These are phyloP conservation scores for Coenobita brevimanus DNA, from an alignment of 1,140 invertebrate genomes.

Conservation along the genomic window DNA sequence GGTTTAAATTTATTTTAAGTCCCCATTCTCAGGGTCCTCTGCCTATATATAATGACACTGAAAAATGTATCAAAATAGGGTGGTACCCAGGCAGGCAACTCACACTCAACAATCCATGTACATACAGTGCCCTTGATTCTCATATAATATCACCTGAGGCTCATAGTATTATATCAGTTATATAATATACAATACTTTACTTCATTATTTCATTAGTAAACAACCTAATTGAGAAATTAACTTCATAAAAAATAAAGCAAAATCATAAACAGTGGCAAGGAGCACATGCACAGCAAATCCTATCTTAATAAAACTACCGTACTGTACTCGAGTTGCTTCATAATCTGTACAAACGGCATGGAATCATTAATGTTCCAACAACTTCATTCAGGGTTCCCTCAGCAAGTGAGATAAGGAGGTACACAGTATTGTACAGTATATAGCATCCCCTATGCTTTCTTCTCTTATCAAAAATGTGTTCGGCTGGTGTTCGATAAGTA, in stretches of 20 bases:
- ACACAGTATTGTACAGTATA: constrained; percentile 12
- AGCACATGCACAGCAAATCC: constrained; percentile 29
- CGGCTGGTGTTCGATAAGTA: constrained; percentile 14
- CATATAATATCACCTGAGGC: constrained; percentile 60
- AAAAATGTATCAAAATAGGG: constrained; percentile 66
- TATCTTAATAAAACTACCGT: constrained; percentile 29
- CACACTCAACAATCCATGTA: constrained; percentile 63
- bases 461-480: too few species aligned
- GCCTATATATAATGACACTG: constrained; percentile 64
- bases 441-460: constrained; percentile 2
- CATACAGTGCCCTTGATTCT: constrained; percentile 48
- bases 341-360: constrained; percentile 46
- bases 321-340: constrained; percentile 2
- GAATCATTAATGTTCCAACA: constrained; percentile 20
- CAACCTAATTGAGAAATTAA: constrained; percentile 59
- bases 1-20: constrained; percentile 63
- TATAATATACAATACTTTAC: constrained; percentile 51
- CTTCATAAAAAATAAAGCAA: constrained; percentile 2
- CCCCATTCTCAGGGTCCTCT: constrained; percentile 58
- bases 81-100: constrained; percentile 57
- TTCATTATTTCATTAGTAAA: constrained; percentile 43
- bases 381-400: constrained; percentile 32
- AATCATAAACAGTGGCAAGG: constrained; percentile 31
- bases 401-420: constrained; percentile 12
- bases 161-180: constrained; percentile 48